Percentiles rank a stretch among this genome's conserved stretches.
Evolutionary conservation across 2,888 invertebrate genomes (phyloP).

Genomic region (Oxystoma pomonae): DNA sequence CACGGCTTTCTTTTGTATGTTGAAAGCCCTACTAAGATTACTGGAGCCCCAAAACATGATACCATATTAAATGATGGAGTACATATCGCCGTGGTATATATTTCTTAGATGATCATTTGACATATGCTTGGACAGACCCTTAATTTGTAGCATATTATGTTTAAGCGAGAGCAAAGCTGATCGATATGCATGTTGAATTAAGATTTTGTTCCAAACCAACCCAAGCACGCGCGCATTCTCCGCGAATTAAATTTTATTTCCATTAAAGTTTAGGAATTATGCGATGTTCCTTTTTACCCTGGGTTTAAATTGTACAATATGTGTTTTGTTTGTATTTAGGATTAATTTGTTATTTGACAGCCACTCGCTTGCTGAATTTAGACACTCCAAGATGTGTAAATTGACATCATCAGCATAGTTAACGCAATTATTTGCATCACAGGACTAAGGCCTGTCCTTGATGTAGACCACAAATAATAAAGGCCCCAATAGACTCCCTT

Average conservation of each 20-base stretch:
- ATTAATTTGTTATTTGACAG: neutral
- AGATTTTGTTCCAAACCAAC: neutral
- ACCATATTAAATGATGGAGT: neutral
- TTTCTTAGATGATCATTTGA: neutral
- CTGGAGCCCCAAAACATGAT: neutral
- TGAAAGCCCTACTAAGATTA: neutral
- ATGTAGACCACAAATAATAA: too few species aligned
- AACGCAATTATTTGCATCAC: neutral
- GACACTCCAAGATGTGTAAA: neutral
- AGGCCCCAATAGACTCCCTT: too few species aligned
- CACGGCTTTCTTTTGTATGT: neutral
- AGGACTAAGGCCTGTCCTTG: too few species aligned
- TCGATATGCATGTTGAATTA: neutral
- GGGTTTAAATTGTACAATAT: neutral
- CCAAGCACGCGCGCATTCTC: neutral
- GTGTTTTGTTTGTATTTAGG: neutral
- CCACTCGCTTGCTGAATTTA: neutral
- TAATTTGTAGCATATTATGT: neutral
- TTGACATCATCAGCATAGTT: neutral
- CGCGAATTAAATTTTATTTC: neutral
- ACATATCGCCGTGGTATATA: neutral
- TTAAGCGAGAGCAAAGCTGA: neutral
- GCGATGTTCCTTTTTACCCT: neutral
- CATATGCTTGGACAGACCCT: neutral
- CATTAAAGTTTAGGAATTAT: neutral